Evolutionary conservation across 2,888 invertebrate species (phyloP), one percentile per base, ranked within the genome.

Genomic region (Eupithecia inturbata): DNA sequence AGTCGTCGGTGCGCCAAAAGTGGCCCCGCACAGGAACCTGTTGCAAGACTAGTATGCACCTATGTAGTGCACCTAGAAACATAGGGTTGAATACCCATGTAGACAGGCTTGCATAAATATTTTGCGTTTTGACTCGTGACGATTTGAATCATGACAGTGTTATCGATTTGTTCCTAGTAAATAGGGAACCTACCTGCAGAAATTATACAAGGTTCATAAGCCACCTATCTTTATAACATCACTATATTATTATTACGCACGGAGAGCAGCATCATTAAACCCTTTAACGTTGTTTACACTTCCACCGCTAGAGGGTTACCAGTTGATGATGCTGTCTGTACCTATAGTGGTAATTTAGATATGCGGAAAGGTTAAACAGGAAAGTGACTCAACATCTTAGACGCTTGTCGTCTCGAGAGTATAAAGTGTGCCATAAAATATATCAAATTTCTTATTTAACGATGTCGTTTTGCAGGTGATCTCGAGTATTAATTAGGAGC

Each of bases 1-100:
- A 4, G 31, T 1, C 66, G 66, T 41, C 14, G 87, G 87, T 87
- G 87, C 87, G 88, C 85, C 85, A 88, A 72, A 72, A 57, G 69
- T 70, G 79, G 82, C 82, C 82, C 81, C 83, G 81, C 78, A 82
- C 81, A 82, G 85, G 82, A 88, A 88, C 89, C 86, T 83, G 88
- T 88, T 85, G 81, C 71, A n/a, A n/a, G n/a, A n/a, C n/a, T n/a
- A n/a, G n/a, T n/a, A n/a, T n/a, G n/a, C n/a, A n/a, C 26, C 41
- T 66, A 60, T 14, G 41, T 39, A 49, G 53, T 53, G 57, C 39
- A 62, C 60, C 68, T 72, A 72, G 39, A 14, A 71, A 36, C 62
- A 19, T 60, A 28, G 28, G 28, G 5, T 16, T 26, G 5, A 28
- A 60, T 28, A 28, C 53, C 12, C 22, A 10, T 53, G 22, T 26